phyloP scores from a whole-genome alignment of 2,113 vertebrate genomes.

The Antechinus stuartii region DNA sequence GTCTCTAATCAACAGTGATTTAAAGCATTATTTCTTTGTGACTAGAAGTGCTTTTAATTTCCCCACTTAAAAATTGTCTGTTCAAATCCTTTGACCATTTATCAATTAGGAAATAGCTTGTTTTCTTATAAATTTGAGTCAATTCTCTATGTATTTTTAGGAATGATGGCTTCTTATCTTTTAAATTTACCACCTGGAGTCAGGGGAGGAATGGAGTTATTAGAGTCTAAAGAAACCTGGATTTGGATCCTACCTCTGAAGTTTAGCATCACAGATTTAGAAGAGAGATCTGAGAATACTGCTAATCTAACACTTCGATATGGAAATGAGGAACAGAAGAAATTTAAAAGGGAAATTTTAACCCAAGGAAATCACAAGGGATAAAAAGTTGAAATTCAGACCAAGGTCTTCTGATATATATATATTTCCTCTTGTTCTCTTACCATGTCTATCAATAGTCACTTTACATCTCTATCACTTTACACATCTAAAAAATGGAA shows the following conservation, averaged over 20 bases:
- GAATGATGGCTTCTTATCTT: background rate
- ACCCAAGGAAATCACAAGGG: background rate
- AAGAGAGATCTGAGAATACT: background rate
- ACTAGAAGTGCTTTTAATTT: too few relatives aligned
- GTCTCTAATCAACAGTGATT: too few relatives aligned
- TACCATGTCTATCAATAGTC: background rate
- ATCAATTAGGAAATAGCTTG: too few relatives aligned
- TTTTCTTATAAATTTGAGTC: too few relatives aligned
- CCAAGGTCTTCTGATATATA: background rate
- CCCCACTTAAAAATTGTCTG: too few relatives aligned
- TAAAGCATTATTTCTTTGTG: too few relatives aligned
- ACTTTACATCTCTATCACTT: background rate
- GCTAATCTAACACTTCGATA: background rate
- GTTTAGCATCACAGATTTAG: background rate
- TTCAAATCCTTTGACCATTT: too few relatives aligned
- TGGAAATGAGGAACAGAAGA: background rate
- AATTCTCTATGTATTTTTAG: too few relatives aligned
- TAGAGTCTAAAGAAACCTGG: background rate
- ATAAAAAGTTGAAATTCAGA: background rate
- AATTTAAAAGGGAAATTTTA: background rate
- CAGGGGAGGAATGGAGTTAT: background rate
- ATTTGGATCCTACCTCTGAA: background rate
- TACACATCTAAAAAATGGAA: background rate
- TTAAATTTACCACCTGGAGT: background rate
- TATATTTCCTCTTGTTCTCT: too few relatives aligned